Evolutionary conservation across 2,797 vertebrate genomes (phyloP), one percentile per base, ranked within the genome.

Genomic region (Triplophysa yarkandensis): DNA sequence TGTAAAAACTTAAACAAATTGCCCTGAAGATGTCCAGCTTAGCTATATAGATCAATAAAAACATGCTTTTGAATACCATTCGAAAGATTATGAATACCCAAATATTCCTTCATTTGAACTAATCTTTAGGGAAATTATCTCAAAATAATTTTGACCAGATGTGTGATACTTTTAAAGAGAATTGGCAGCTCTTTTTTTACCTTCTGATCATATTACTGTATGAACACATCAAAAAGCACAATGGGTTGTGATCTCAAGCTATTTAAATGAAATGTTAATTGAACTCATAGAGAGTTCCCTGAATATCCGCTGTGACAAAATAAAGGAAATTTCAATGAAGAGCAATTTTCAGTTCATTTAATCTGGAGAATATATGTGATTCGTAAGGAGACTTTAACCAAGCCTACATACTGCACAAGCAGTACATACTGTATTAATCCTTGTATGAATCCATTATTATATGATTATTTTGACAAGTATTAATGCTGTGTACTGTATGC

Each of bases 181-280:
- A 46, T 32, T 32, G 27, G 41, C 5, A 71, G 9, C 41, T 23
- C 4, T 48, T 28, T 9, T 48, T 48, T 34, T 34, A 61, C 8
- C 10, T 60, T 19, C 23, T 58, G 28, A 39, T 13, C 36, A 39
- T 39, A 39, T 11, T 13, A 39, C 36, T 39, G 36, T 23, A 17
- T 61, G 28, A 48, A 48, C 21, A 60, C 5, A 34, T 58, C 4
- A 60, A 27, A 25, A 21, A 62, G 16, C 10, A 3, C 11, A 30
- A 71, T 39, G 16, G 14, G 55, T 36, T 21, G 41, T 0, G 0
- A 8, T 23, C 14, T 71, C 4, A 36, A 48, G 41, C 5, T 4
- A 61, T 25, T 34, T 10, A 34, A 34, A 36, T 50, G 9, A 62
- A 25, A 61, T 62, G 44, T 62, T 19, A 36, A 71, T 62, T 28